Percentiles rank a stretch among this genome's conserved stretches.
Evolutionary conservation across 2,888 invertebrate species (phyloP).

Genomic region (Caenorhabditis zanzibari): DNA sequence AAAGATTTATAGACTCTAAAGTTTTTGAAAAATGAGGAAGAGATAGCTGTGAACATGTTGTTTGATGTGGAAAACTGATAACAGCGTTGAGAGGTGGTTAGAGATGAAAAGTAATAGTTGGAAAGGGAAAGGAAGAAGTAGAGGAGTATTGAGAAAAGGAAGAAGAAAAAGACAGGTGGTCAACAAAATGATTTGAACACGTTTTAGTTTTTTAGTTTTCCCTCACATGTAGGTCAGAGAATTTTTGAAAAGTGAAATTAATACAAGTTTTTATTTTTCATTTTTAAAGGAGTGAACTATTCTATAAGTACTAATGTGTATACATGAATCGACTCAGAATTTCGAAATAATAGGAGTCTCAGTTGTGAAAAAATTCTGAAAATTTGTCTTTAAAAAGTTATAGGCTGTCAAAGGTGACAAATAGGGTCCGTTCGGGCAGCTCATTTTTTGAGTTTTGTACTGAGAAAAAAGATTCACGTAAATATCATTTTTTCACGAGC

Average conservation of each 20-base stretch:
- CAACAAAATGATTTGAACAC: constrained; percentile 46
- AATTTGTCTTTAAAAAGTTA: no score
- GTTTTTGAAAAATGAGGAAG: not conserved
- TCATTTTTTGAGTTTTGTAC: no score
- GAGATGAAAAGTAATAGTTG: constrained; percentile 49
- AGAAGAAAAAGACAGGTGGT: constrained; percentile 36
- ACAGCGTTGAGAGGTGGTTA: constrained; percentile 39
- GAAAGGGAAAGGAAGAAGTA: constrained; percentile 15
- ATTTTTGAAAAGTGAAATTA: not conserved
- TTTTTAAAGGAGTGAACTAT: no score
- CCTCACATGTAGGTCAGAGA: constrained; percentile 24
- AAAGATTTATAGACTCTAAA: constrained; percentile 22
- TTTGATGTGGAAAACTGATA: constrained; percentile 56
- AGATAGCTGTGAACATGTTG: constrained; percentile 33
- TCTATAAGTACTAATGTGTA: no score
- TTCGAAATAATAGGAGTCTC: no score
- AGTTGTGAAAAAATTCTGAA: no score
- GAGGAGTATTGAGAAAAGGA: constrained; percentile 4
- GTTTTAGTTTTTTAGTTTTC: constrained; percentile 37
- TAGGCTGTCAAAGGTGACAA: no score
- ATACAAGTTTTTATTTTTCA: not conserved
- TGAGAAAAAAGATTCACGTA: no score
- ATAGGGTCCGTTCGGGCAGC: no score
- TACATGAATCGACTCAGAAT: no score
- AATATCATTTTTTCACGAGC: no score